phyloP scores from a whole-genome alignment of 2,888 invertebrate genomes.

The Uropetala carovei region DNA sequence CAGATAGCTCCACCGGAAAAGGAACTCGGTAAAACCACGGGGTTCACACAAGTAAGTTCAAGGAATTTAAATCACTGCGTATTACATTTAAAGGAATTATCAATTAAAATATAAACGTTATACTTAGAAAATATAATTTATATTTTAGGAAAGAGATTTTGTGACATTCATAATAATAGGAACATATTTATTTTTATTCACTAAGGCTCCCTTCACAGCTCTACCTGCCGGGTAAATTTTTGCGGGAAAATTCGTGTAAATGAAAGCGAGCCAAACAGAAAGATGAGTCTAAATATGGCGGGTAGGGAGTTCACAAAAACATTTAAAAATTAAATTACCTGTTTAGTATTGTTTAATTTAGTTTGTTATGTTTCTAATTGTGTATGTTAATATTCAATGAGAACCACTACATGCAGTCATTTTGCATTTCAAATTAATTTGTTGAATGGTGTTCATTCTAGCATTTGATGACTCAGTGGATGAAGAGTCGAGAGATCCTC shows the following conservation, averaged over 20 bases:
- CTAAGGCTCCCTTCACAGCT: not conserved
- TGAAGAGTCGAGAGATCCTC: constrained; percentile 65
- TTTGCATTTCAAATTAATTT: not conserved
- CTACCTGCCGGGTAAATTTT: constrained; percentile 40
- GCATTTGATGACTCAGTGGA: constrained; percentile 38
- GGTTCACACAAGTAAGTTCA: constrained; percentile 65
- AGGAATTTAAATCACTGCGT: constrained; percentile 31
- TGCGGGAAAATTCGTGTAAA: constrained; percentile 61
- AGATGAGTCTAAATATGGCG: constrained; percentile 62
- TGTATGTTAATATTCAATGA: not conserved
- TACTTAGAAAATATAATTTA: not conserved
- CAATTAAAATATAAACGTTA: not conserved
- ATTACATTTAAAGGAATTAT: not conserved
- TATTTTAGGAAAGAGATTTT: not conserved
- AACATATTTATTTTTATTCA: not conserved
- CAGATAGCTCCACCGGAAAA: constrained; percentile 66
- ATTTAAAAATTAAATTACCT: not conserved
- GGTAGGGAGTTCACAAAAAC: not conserved
- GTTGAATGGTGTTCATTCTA: not conserved
- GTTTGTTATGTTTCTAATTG: not conserved
- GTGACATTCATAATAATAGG: not conserved
- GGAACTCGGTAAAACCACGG: constrained; percentile 55
- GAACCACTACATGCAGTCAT: not conserved
- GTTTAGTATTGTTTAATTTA: not conserved
- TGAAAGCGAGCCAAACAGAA: constrained; percentile 61